Conservation (phyloP, 2,113 vertebrate genomes). For the Engraulis encrasicolus region DNA sequence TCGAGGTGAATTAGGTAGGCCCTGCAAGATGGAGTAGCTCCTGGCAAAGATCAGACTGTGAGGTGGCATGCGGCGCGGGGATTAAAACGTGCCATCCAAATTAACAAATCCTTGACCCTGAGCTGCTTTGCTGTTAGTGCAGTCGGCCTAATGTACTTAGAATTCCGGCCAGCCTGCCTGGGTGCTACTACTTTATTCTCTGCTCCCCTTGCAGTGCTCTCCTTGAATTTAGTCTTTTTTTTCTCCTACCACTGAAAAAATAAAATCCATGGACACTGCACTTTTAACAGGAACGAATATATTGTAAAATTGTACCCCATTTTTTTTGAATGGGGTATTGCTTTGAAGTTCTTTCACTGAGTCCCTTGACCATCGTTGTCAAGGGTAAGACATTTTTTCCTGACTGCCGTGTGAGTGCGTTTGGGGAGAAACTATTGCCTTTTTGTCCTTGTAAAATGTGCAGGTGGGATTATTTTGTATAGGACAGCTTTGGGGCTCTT, state of each 20-base stretch:
- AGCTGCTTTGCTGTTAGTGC: neutral
- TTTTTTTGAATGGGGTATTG: too few relatives aligned
- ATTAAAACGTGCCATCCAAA: neutral
- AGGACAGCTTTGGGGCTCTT: too few relatives aligned
- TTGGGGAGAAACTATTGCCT: conserved; percentile 34
- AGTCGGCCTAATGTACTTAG: neutral
- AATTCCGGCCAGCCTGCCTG: neutral
- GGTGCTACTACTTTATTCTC: neutral
- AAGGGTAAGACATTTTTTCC: conserved; percentile 48
- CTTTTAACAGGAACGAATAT: too few relatives aligned
- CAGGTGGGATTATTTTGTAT: neutral
- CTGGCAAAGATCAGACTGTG: neutral
- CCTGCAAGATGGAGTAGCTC: neutral
- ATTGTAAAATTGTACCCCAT: too few relatives aligned
- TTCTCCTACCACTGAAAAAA: neutral
- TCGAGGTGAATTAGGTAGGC: neutral
- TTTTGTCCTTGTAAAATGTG: conserved; percentile 24
- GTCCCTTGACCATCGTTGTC: too few relatives aligned
- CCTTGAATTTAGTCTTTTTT: neutral
- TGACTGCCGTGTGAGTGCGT: conserved; percentile 27
- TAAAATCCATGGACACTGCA: neutral
- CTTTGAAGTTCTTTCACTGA: too few relatives aligned
- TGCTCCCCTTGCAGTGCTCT: neutral
- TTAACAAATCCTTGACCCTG: conserved; percentile 10
- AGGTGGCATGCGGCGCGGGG: neutral